These are phyloP conservation scores for Amphipyra tragopoginis DNA, from an alignment of 2,888 invertebrate species.

Conservation along the genomic window DNA sequence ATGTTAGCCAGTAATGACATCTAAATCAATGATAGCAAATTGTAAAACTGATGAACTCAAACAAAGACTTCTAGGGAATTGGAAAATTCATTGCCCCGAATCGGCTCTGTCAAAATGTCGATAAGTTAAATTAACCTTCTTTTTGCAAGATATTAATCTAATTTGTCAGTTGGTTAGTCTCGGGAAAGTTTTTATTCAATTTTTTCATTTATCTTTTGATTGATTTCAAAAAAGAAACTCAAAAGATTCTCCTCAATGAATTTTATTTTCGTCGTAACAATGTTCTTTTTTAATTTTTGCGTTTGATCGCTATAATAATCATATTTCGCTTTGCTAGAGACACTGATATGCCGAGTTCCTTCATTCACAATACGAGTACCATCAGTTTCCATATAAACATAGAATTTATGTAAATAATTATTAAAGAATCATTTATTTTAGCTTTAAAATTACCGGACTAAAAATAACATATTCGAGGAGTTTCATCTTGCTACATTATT, in stretches of 20 bases:
- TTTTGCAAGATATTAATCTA: slow-evolving; percentile 61
- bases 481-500: slow-evolving; percentile 23
- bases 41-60: slow-evolving; percentile 1
- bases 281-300: not conserved
- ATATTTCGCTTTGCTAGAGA: no score
- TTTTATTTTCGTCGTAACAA: not conserved
- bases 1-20: no score
- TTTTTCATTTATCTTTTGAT: slow-evolving; percentile 48
- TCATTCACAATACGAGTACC: no score
- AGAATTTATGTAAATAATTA: no score
- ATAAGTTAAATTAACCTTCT: slow-evolving; percentile 49
- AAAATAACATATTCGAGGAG: slow-evolving; percentile 10
- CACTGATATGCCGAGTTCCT: no score
- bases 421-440: no score
- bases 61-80: not conserved
- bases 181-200: slow-evolving; percentile 36
- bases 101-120: slow-evolving; percentile 23
- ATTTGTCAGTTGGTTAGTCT: slow-evolving; percentile 62
- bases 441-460: no score
- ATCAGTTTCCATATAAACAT: no score
- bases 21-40: not conserved
- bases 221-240: slow-evolving; percentile 42
- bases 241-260: slow-evolving; percentile 14
- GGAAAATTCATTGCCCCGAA: slow-evolving; percentile 20
- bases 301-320: not conserved